Evolutionary conservation across 2,797 vertebrate species (phyloP).

Genomic region (Molothrus aeneus): DNA sequence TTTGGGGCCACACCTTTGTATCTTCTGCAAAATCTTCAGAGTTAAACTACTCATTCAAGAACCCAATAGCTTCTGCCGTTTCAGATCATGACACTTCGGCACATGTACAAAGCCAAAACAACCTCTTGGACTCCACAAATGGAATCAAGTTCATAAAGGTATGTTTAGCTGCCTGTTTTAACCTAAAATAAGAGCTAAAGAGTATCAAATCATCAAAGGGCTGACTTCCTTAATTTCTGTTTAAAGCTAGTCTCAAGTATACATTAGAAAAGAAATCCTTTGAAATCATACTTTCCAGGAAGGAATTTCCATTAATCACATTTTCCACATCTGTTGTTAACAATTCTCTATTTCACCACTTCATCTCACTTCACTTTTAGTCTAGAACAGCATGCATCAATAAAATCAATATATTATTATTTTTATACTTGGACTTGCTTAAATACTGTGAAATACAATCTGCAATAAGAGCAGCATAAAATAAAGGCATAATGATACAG

Average conservation of each 20-base stretch:
- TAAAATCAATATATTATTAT: background rate
- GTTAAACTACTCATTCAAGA: background rate
- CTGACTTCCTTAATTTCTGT: background rate
- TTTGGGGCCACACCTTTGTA: background rate
- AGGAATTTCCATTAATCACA: background rate
- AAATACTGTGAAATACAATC: background rate
- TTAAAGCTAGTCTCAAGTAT: constrained; percentile 1
- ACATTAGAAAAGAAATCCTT: background rate
- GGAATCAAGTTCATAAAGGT: background rate
- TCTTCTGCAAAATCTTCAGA: background rate
- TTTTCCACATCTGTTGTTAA: constrained; percentile 25
- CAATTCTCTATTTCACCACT: background rate
- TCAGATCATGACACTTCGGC: background rate
- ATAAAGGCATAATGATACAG: background rate
- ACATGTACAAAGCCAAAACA: background rate
- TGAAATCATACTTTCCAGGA: constrained; percentile 3
- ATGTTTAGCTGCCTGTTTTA: background rate
- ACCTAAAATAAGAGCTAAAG: background rate
- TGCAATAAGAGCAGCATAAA: background rate
- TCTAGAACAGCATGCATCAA: background rate
- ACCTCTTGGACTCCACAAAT: background rate
- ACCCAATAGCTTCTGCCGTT: background rate
- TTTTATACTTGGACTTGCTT: background rate
- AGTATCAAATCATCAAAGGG: background rate
- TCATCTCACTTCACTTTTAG: background rate